Evolutionary conservation across 2,888 invertebrate genomes (phyloP).

Genomic region (Meliscaeva auricollis): DNA sequence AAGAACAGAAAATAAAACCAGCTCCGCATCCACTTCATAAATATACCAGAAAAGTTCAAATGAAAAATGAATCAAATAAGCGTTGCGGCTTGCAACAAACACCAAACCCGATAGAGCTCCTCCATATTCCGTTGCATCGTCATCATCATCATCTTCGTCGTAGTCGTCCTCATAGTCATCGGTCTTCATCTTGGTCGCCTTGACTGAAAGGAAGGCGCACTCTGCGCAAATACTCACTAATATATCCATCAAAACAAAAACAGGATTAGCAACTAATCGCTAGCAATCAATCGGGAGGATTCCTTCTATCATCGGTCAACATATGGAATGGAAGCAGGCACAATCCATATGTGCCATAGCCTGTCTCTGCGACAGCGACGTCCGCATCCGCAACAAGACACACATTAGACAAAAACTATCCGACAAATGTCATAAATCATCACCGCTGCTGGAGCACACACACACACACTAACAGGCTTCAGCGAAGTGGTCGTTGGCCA

Average conservation of each 20-base stretch:
- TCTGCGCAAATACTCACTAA: constrained; percentile 67
- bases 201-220: constrained; percentile 48
- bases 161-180: not conserved
- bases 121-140: not conserved
- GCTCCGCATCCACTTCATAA: constrained; percentile 70
- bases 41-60: constrained; percentile 40
- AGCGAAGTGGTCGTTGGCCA: constrained; percentile 11
- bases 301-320: constrained; percentile 63
- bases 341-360: constrained; percentile 56
- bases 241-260: constrained; percentile 76
- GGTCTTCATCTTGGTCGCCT: constrained; percentile 29
- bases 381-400: constrained; percentile 33
- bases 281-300: constrained; percentile 74
- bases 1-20: constrained; percentile 40
- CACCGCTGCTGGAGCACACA: constrained; percentile 53
- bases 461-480: too few relatives aligned
- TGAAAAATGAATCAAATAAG: constrained; percentile 59
- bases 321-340: constrained; percentile 31
- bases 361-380: constrained; percentile 36
- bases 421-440: constrained; percentile 75
- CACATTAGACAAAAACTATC: constrained; percentile 74
- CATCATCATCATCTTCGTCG: not conserved
- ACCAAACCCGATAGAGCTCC: constrained; percentile 19
- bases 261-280: constrained; percentile 76
- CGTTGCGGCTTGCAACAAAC: constrained; percentile 53